Evolutionary conservation across 2,113 vertebrate species (phyloP), one percentile per base, ranked within the genome.

Genomic region (Heterotilapia buettikoferi): DNA sequence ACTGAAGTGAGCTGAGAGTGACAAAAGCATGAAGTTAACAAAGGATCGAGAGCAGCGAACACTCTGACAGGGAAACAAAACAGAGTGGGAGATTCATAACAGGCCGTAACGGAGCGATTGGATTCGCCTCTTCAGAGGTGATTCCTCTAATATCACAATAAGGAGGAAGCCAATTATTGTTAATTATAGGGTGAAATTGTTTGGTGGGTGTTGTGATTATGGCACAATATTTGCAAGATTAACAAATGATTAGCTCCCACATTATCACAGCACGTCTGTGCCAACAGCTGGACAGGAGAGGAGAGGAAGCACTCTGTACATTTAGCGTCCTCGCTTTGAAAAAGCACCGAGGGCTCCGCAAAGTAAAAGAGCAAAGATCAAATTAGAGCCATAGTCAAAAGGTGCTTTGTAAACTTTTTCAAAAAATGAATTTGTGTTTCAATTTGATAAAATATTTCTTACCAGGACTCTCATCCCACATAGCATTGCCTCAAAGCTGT

Each of bases 141-240:
- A 97, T 97, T 95, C 96, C 96, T 95, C 96, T 97, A 97, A 98
- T 97, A 97, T 96, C 93, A 94, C 96, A 95, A 95, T 95, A 96
- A 96, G 97, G 96, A 96, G 97, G 96, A 95, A 97, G 97, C 96
- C 97, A 97, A 98, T 97, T 97, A 98, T 96, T 96, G 96, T 96
- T 97, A 97, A 98, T 98, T 97, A 97, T 95, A 97, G 97, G 96
- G 97, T 97, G 97, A 98, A 98, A 98, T 97, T 97, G 97, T 97
- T 97, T 97, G 96, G 97, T 96, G 97, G 97, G 97, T 97, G 97
- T 97, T 96, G 95, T 97, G 97, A 98, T 97, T 97, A 97, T 94
- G 95, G 96, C 91, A 96, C 96, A 96, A 94, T 97, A 96, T 97
- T 97, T 97, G 97, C 84, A 24, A 97, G 97, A 97, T 98, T 98